These are phyloP conservation scores for Condylura cristata DNA, from an alignment of 2,113 vertebrate genomes.

Conservation along the genomic window DNA sequence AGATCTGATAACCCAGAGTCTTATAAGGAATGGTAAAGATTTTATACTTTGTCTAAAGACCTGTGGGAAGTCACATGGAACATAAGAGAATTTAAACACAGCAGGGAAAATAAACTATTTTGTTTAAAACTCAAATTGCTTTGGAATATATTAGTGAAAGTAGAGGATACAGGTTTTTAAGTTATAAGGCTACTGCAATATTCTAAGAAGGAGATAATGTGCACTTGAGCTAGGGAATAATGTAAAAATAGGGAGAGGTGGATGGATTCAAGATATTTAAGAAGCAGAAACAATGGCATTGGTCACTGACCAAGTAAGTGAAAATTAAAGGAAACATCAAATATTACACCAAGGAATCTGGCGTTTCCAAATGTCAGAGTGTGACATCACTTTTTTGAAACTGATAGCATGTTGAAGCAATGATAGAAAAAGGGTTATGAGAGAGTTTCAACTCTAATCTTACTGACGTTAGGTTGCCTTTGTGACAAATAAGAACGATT, in stretches of 20 bases:
- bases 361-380: neutral
- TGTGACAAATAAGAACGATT: neutral
- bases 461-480: neutral
- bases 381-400: neutral
- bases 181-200: neutral
- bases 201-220: neutral
- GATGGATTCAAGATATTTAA: neutral
- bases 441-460: neutral
- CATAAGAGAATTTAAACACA: neutral
- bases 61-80: neutral
- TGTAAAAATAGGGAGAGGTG: neutral
- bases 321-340: neutral
- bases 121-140: neutral
- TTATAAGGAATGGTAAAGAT: neutral
- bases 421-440: neutral
- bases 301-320: neutral
- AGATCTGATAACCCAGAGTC: neutral
- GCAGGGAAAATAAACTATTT: neutral
- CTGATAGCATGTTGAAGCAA: neutral
- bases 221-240: neutral
- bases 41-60: slow-evolving; percentile 16
- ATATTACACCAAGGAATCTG: neutral
- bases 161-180: neutral
- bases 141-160: neutral
- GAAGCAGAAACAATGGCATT: neutral